Evolutionary conservation across 2,797 vertebrate species (phyloP).

Genomic region (Basileuterus tristriatus): DNA sequence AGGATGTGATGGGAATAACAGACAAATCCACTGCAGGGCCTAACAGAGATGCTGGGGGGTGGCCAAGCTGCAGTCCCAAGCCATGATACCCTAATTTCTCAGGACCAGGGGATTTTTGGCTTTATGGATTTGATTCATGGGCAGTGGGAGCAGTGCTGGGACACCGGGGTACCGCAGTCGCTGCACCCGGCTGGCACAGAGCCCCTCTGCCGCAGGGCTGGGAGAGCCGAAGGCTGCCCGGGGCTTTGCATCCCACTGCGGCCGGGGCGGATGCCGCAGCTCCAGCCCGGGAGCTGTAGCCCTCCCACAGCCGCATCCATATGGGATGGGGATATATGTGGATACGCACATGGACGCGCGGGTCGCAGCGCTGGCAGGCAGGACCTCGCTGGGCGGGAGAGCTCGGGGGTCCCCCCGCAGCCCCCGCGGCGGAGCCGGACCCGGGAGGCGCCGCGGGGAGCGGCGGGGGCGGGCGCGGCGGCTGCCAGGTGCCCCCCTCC

Average conservation of each 20-base stretch:
- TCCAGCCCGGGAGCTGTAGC: not conserved
- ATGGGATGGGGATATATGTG: not conserved
- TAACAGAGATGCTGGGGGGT: not conserved
- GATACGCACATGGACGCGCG: not conserved
- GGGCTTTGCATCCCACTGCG: not conserved
- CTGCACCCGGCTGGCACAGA: not conserved
- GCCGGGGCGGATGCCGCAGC: not conserved
- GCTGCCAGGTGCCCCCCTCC: not conserved
- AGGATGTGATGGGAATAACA: not conserved
- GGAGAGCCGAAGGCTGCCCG: not conserved
- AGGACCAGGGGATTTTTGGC: not conserved
- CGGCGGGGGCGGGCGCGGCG: not conserved
- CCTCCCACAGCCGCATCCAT: not conserved
- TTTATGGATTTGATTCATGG: not conserved
- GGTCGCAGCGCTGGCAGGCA: not conserved
- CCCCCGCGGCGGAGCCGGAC: not conserved
- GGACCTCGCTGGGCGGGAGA: not conserved
- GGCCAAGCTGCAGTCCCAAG: fast-evolving
- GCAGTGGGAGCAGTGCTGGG: not conserved
- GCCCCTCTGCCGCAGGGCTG: not conserved
- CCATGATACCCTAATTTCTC: not conserved
- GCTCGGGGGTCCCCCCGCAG: not conserved
- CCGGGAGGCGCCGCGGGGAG: not conserved
- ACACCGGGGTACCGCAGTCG: not conserved
- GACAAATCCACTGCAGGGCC: not conserved